Percentiles rank a stretch among this genome's conserved stretches.
Conservation (phyloP, 1,140 invertebrate genomes). For the Acromyrmex echinatior region DNA sequence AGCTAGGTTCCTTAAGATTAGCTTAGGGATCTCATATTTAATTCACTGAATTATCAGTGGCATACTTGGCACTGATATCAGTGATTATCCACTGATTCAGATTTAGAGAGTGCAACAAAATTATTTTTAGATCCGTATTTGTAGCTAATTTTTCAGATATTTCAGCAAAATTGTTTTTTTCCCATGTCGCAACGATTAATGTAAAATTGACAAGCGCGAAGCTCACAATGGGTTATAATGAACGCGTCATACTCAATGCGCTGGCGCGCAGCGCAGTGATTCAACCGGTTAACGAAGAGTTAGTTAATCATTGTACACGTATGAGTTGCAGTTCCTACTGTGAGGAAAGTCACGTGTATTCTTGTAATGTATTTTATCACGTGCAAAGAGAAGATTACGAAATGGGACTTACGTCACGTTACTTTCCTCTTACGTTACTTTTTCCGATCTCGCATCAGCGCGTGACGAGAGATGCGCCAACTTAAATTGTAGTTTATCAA, state of each 20-base stretch:
- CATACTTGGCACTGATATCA: too few relatives aligned
- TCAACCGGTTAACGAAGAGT: slow-evolving; percentile 17
- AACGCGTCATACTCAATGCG: slow-evolving; percentile 22
- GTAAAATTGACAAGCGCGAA: neutral
- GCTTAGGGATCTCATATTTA: too few relatives aligned
- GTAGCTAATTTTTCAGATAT: too few relatives aligned
- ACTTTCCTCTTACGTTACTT: slow-evolving; percentile 21
- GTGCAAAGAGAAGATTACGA: neutral
- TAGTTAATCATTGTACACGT: neutral
- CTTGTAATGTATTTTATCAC: neutral
- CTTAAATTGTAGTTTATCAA: slow-evolving; percentile 69
- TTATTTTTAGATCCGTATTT: too few relatives aligned
- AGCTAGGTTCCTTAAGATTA: too few relatives aligned
- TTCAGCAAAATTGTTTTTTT: too few relatives aligned
- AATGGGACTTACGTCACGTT: slow-evolving; percentile 2
- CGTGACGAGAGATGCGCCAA: slow-evolving; percentile 44
- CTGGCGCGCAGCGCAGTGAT: neutral
- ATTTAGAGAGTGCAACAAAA: too few relatives aligned
- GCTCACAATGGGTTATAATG: neutral
- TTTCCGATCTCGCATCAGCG: neutral
- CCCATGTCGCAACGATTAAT: neutral
- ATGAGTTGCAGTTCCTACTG: neutral
- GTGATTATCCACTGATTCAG: too few relatives aligned
- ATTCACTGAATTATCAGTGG: too few relatives aligned
- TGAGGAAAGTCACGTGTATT: neutral